These are phyloP conservation scores for Mormoops blainvillei DNA, from an alignment of 2,113 vertebrate species.

Conservation along the genomic window DNA sequence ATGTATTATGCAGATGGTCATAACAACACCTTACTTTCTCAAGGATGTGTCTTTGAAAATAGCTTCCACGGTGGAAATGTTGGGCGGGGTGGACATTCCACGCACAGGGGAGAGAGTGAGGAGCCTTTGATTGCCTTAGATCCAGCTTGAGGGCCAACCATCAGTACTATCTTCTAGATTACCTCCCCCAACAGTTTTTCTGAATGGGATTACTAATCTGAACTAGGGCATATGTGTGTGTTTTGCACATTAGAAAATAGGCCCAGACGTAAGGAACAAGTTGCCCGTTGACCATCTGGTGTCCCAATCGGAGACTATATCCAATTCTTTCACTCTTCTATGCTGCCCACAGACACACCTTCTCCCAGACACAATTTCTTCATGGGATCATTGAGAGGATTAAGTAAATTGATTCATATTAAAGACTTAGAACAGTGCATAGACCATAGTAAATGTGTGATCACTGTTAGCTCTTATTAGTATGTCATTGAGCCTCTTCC, in stretches of 20 bases:
- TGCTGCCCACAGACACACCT: not conserved
- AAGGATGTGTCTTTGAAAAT: not conserved
- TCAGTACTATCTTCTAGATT: not conserved
- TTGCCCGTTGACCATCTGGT: not conserved
- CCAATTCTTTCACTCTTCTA: not conserved
- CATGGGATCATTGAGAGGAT: not conserved
- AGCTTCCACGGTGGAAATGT: not conserved
- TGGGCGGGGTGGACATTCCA: not conserved
- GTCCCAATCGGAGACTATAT: too few species aligned
- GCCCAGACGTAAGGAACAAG: not conserved
- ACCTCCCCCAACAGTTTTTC: not conserved
- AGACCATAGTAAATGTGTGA: not conserved
- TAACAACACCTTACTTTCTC: not conserved
- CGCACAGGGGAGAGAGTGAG: not conserved
- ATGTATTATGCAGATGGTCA: not conserved
- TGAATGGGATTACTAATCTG: not conserved
- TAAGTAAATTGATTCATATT: not conserved
- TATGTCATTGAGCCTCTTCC: not conserved
- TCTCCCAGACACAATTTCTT: not conserved
- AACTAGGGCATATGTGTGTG: not conserved
- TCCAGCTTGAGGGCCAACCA: not conserved
- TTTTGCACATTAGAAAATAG: not conserved
- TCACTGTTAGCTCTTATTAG: not conserved
- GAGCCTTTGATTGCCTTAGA: not conserved
- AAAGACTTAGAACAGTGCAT: not conserved